Conservation (phyloP, 1,140 invertebrate genomes). For the Philopotamus ludificatus region DNA sequence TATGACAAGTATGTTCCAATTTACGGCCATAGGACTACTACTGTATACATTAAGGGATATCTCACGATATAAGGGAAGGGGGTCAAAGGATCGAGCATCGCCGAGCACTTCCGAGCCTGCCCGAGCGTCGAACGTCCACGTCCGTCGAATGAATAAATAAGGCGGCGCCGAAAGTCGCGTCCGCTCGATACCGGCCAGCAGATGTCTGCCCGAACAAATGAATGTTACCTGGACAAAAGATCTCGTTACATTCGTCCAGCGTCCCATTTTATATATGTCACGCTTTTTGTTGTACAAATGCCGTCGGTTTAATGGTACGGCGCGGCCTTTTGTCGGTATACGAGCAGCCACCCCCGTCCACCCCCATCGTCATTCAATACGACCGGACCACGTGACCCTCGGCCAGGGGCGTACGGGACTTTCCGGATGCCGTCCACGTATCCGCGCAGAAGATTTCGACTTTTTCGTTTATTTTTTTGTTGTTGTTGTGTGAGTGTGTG, state of each 20-base stretch:
- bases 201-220: constrained; percentile 17
- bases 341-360: background rate
- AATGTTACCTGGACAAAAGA: constrained; percentile 33
- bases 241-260: constrained; percentile 31
- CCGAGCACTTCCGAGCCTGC: no score
- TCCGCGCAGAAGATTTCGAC: no score
- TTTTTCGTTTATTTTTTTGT: no score
- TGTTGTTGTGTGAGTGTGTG: no score
- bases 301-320: constrained; percentile 37
- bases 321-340: constrained; percentile 26
- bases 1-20: no score
- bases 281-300: constrained; percentile 41
- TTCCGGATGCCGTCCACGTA: background rate
- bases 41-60: no score
- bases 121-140: no score
- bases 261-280: constrained; percentile 38
- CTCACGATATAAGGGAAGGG: no score
- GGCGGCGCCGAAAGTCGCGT: background rate
- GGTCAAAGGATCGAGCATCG: no score
- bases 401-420: background rate
- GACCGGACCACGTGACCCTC: background rate
- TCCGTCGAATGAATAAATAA: background rate
- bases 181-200: background rate
- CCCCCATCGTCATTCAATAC: background rate
- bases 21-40: no score